Evolutionary conservation across 1,140 invertebrate genomes (phyloP).

Genomic region (Drosophila subpulchrella): DNA sequence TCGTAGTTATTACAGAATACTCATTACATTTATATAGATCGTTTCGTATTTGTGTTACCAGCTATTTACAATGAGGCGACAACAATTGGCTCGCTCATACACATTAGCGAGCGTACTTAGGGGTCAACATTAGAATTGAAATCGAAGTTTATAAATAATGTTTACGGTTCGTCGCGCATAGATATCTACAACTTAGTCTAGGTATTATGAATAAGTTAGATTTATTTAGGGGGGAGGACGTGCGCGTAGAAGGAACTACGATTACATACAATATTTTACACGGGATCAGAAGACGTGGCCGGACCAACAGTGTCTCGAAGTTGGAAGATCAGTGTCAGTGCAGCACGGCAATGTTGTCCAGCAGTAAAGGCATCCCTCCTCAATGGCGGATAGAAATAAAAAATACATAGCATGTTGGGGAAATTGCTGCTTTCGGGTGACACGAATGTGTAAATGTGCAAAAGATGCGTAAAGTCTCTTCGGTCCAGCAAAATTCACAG

Average conservation of each 20-base stretch:
- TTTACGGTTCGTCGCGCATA: slow-evolving; percentile 32
- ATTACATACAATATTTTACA: slow-evolving; percentile 79
- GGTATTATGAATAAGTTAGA: slow-evolving; percentile 71
- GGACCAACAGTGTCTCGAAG: slow-evolving; percentile 4
- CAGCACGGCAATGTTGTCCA: slow-evolving; percentile 7
- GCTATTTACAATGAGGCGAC: slow-evolving; percentile 63
- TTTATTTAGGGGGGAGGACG: slow-evolving; percentile 61
- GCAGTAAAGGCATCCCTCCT: slow-evolving; percentile 7
- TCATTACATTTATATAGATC: slow-evolving; percentile 42
- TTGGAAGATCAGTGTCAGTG: slow-evolving; percentile 17
- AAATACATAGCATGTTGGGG: slow-evolving; percentile 28
- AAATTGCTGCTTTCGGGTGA: slow-evolving; percentile 8
- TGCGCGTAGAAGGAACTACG: slow-evolving; percentile 42
- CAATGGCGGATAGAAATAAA: slow-evolving; percentile 10
- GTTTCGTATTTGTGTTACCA: slow-evolving; percentile 46
- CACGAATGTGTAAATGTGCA: slow-evolving; percentile 55
- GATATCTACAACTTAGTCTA: slow-evolving; percentile 78
- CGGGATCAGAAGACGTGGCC: slow-evolving; percentile 16
- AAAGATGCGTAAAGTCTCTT: slow-evolving; percentile 64
- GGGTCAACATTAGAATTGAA: slow-evolving; percentile 19
- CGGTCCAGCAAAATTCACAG: slow-evolving; percentile 60
- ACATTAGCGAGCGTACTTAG: background rate
- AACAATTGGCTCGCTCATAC: slow-evolving; percentile 11
- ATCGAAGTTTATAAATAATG: slow-evolving; percentile 36
- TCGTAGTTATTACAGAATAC: slow-evolving; percentile 53